Evolutionary conservation across 1,140 invertebrate genomes (phyloP).

Genomic region (Drosophila bifasciata): DNA sequence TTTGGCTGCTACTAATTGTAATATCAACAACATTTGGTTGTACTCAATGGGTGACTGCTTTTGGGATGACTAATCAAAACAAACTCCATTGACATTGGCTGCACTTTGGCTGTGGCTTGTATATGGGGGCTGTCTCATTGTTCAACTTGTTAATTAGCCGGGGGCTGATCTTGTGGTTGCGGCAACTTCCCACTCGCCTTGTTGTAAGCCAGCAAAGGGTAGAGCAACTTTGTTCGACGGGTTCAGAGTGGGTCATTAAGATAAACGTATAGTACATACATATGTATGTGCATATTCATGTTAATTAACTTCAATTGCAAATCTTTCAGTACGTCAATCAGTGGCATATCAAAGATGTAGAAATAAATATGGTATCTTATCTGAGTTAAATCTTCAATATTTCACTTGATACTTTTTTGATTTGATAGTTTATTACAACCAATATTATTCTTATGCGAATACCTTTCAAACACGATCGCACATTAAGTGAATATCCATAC

Average conservation of each 20-base stretch:
- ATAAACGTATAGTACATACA: no score
- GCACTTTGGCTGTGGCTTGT: conserved; percentile 7
- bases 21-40: conserved; percentile 23
- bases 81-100: conserved; percentile 6
- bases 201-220: conserved; percentile 7
- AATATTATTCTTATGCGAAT: no score
- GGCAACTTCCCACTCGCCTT: conserved; percentile 23
- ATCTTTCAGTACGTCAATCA: no score
- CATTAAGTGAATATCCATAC: no score
- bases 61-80: conserved; percentile 20
- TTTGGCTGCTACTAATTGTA: conserved; percentile 42
- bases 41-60: conserved; percentile 10
- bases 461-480: no score
- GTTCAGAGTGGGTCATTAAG: no score
- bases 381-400: no score
- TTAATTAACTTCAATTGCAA: not conserved
- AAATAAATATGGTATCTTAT: no score
- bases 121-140: not conserved
- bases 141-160: conserved; percentile 11
- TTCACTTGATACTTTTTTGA: no score
- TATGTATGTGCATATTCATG: no score
- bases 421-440: not conserved
- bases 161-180: conserved; percentile 28
- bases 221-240: conserved; percentile 14
- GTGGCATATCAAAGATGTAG: no score